Conservation (phyloP, 1,140 invertebrate genomes). For the Heliconius hewitsoni region DNA sequence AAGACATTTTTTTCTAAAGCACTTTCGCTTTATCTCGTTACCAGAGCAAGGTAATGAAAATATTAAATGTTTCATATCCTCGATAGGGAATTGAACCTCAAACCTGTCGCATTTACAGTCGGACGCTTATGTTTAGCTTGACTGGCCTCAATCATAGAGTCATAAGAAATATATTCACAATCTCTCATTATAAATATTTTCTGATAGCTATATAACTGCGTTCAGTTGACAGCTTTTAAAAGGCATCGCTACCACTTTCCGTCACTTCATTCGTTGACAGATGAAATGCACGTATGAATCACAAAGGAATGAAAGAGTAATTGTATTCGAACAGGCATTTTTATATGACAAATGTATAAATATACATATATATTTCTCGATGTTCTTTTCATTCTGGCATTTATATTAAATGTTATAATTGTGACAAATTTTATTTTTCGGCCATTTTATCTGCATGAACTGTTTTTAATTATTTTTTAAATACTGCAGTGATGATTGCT, state of each 20-base stretch:
- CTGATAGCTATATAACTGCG: constrained; percentile 1
- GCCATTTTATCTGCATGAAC: neutral
- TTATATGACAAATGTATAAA: neutral
- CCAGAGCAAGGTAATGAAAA: no score
- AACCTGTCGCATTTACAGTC: no score
- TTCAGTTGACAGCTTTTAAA: constrained; percentile 10
- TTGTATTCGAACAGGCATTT: constrained; percentile 2
- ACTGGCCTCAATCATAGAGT: no score
- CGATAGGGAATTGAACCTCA: no score
- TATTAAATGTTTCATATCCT: no score
- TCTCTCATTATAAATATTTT: neutral
- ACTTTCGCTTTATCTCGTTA: no score
- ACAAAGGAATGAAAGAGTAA: constrained; percentile 6
- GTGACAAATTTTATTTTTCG: neutral
- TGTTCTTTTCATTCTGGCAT: neutral
- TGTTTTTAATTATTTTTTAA: neutral
- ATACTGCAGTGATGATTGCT: no score
- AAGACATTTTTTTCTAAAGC: no score
- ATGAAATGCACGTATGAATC: constrained; percentile 14
- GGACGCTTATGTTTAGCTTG: no score
- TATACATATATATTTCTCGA: neutral
- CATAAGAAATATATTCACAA: neutral
- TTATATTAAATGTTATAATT: neutral
- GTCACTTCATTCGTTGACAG: neutral
- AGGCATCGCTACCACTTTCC: neutral